Conservation (phyloP, 2,113 vertebrate species). For the Aleadryas rufinucha region DNA sequence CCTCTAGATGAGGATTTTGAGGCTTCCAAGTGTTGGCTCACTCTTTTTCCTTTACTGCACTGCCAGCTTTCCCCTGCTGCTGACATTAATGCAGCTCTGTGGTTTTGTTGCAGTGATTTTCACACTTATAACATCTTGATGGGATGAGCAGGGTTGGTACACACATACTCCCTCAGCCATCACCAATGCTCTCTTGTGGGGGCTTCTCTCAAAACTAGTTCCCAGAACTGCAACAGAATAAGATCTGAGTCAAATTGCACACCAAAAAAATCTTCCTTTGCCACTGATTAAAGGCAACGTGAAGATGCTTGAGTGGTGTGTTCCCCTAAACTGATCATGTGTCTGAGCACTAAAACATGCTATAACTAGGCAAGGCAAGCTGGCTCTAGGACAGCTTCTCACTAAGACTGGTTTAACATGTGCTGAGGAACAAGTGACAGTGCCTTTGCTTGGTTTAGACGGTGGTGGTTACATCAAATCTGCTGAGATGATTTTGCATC, state of each 20-base stretch:
- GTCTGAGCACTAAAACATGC: background rate
- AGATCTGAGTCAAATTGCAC: background rate
- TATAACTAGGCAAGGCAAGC: background rate
- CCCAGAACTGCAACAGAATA: background rate
- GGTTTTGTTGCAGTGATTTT: fast-evolving
- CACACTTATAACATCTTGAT: background rate
- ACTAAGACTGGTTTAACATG: background rate
- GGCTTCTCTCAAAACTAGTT: background rate
- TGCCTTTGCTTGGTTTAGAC: background rate
- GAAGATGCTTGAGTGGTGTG: background rate
- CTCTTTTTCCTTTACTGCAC: background rate
- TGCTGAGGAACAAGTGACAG: background rate
- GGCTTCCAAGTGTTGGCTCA: background rate
- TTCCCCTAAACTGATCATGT: background rate
- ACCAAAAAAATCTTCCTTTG: background rate
- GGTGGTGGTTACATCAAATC: background rate
- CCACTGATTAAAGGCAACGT: background rate
- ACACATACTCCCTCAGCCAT: background rate
- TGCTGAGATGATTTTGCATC: background rate
- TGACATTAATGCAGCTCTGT: background rate
- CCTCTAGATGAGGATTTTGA: background rate
- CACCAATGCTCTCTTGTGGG: background rate
- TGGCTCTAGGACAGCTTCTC: background rate
- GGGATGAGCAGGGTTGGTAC: background rate
- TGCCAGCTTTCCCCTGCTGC: background rate